phyloP scores from a whole-genome alignment of 2,888 invertebrate genomes.

The Phytoseiulus persimilis region DNA sequence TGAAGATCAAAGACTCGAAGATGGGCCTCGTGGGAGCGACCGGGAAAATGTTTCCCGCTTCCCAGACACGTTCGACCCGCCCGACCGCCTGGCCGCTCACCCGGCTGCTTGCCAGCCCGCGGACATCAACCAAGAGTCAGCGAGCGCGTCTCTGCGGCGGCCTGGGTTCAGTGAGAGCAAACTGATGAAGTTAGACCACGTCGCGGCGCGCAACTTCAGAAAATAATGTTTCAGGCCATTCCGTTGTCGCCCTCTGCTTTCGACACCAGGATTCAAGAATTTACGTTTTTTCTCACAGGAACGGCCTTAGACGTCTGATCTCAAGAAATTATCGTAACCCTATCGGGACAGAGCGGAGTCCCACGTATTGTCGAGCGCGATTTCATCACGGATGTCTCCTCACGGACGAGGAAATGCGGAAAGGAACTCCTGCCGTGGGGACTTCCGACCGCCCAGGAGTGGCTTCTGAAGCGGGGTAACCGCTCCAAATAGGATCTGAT shows the following conservation, averaged over 20 bases:
- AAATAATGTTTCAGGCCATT: background rate
- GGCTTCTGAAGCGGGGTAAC: too few species aligned
- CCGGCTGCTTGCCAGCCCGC: background rate
- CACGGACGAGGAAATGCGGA: too few species aligned
- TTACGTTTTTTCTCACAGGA: too few species aligned
- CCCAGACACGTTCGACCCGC: background rate
- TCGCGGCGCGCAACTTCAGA: background rate
- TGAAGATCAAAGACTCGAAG: background rate
- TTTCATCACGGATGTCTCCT: too few species aligned
- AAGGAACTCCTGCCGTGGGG: too few species aligned
- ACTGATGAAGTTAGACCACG: background rate
- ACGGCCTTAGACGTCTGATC: too few species aligned
- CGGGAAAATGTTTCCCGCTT: background rate
- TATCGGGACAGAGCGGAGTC: too few species aligned
- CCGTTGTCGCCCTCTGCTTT: background rate
- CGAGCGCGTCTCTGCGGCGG: background rate
- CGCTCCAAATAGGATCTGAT: too few species aligned
- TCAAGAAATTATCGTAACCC: too few species aligned
- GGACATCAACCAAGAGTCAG: background rate
- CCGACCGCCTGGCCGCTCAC: background rate
- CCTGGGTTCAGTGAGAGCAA: background rate
- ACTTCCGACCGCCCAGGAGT: too few species aligned
- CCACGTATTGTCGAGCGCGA: too few species aligned
- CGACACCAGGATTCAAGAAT: too few species aligned
- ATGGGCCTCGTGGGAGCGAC: background rate